Base-by-base conservation (phyloP, 2,888 invertebrate species). In the Cryptocephalus moraei region DNA sequence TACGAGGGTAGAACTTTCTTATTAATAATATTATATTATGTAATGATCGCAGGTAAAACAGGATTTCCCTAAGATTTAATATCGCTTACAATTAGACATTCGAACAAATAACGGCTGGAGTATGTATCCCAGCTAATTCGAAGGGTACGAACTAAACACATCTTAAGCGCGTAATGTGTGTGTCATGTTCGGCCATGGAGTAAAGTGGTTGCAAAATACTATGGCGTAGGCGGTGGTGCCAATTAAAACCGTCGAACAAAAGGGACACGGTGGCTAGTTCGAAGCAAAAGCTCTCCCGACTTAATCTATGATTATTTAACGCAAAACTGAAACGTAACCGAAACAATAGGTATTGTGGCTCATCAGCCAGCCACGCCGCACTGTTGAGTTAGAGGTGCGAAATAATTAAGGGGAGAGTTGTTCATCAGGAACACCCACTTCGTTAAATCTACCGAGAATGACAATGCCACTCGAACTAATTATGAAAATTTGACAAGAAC, bases 401-500 rank as follows among this genome's bases (percentile, higher is more conserved):
- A 58, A 60, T 61, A 61, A 61, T 61, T 61, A 60, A 56, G 56
- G 48, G 46, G 48, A 57, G 52, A 39, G 45, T 36, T 14, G 43
- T 39, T 34, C 40, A 40, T 39, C 32, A 43, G 47, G 38, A 39
- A 49, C 34, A 43, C 41, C 40, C 14, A 39, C 33, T 33, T 32
- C 36, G 47, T 45, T 43, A 45, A 46, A 46, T 44, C 57, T 43
- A 39, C 46, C 49, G 47, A 49, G 45, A 48, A 51, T 47, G 54
- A 66, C 66, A 65, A 64, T 66, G 63, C 61, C 65, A 67, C 64
- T 66, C 61, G 63, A 63, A 62, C 67, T 68, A 68, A 68, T 68
- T 68, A 68, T 67, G 66, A 67, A 65, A 66, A 67, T 68, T 67
- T 66, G 67, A 67, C 68, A 66, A 66, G 66, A 66, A 67, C 66